Evolutionary conservation across 64 coral and sea anemone species (phyloP).

Genomic region (Actinia tenebrosa): DNA sequence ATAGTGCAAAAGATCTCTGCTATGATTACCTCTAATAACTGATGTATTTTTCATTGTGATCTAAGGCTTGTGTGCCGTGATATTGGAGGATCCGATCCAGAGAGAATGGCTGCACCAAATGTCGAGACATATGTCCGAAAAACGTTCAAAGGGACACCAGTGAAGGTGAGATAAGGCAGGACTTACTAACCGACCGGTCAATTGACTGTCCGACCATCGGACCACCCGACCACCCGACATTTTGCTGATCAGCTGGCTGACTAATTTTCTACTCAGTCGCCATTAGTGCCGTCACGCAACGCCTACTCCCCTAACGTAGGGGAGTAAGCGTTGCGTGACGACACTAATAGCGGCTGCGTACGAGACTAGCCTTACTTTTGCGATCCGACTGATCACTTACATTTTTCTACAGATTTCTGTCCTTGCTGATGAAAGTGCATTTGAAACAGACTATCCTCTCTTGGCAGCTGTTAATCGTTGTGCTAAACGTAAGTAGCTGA

Average conservation of each 20-base stretch:
- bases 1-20: neutral
- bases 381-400: neutral
- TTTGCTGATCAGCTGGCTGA: too few relatives aligned
- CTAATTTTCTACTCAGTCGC: too few relatives aligned
- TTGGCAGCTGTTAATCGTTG: constrained; percentile 76
- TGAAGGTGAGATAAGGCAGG: neutral
- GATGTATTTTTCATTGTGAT: neutral
- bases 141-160: constrained; percentile 43
- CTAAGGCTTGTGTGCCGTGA: constrained; percentile 53
- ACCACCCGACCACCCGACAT: too few relatives aligned
- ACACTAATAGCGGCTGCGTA: too few relatives aligned
- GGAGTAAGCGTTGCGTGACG: too few relatives aligned
- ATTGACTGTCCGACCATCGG: neutral
- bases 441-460: constrained; percentile 66
- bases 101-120: constrained; percentile 74
- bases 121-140: constrained; percentile 66
- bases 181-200: neutral
- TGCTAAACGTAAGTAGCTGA: constrained; percentile 51
- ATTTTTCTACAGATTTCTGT: constrained; percentile 34
- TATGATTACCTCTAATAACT: neutral
- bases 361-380: neutral
- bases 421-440: constrained; percentile 29
- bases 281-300: too few relatives aligned
- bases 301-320: too few relatives aligned
- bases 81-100: constrained; percentile 94